Evolutionary conservation across 2,113 vertebrate species (phyloP).

Genomic region (Hippocampus abdominalis): DNA sequence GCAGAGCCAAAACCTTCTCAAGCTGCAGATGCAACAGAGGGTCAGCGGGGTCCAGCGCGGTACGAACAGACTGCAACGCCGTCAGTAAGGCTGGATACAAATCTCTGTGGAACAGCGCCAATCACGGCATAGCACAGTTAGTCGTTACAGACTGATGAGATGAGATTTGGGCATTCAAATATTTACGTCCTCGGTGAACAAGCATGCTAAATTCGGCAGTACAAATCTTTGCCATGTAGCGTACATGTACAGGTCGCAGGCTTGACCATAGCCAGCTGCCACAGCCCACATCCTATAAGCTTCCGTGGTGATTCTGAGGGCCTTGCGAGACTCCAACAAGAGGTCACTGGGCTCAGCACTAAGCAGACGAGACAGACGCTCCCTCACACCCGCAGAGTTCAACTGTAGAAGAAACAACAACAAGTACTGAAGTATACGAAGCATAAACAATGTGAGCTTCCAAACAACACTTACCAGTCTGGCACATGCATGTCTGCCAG

Average conservation of each 20-base stretch:
- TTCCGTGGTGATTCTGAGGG: slow-evolving; percentile 77
- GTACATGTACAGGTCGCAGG: slow-evolving; percentile 84
- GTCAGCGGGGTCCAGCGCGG: slow-evolving; percentile 42
- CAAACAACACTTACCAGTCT: slow-evolving; percentile 79
- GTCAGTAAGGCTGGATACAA: slow-evolving; percentile 85
- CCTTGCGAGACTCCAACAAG: slow-evolving; percentile 77
- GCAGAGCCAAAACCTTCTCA: slow-evolving; percentile 75
- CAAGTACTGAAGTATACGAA: neutral
- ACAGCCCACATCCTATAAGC: slow-evolving; percentile 87
- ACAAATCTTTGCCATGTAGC: slow-evolving; percentile 8
- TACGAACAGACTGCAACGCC: slow-evolving; percentile 75
- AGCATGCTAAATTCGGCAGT: neutral
- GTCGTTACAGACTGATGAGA: neutral
- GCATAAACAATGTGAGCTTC: neutral
- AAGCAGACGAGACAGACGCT: slow-evolving; percentile 79
- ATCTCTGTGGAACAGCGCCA: slow-evolving; percentile 70
- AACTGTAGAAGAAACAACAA: slow-evolving; percentile 56
- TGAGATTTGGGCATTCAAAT: neutral
- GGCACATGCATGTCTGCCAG: slow-evolving; percentile 84
- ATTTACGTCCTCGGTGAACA: neutral
- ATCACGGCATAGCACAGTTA: neutral
- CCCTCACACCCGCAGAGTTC: slow-evolving; percentile 75
- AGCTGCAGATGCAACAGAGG: slow-evolving; percentile 56
- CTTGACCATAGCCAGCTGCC: slow-evolving; percentile 84
- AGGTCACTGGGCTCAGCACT: slow-evolving; percentile 81